A percentile compares a stretch with the other conserved stretches of the same genome.
These are phyloP conservation scores for Microcebus murinus DNA, from an alignment of 2,113 vertebrate species.

Conservation along the genomic window DNA sequence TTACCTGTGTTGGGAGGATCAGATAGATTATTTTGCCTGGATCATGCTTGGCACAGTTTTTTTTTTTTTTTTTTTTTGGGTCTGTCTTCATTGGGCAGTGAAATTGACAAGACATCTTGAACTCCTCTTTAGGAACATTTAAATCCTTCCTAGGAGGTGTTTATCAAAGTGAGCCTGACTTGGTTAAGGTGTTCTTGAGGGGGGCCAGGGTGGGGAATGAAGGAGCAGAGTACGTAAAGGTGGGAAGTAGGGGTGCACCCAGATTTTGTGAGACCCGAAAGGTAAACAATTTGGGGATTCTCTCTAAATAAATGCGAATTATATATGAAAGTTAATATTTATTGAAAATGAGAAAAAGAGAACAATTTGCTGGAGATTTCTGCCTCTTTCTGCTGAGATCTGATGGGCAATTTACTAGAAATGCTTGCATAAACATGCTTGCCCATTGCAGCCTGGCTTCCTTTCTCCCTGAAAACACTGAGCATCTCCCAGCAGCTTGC, in stretches of 20 bases:
- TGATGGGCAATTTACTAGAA: constrained; percentile 29
- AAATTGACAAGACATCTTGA: neutral
- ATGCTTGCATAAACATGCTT: neutral
- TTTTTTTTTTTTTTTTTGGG: neutral
- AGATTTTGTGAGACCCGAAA: neutral
- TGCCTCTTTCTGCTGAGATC: neutral
- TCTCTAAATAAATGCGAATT: neutral
- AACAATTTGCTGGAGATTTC: neutral
- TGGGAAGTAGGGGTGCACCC: neutral
- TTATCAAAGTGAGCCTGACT: neutral
- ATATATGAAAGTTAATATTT: neutral
- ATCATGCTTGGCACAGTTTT: neutral
- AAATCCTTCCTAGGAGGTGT: neutral
- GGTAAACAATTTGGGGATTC: neutral
- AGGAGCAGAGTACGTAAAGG: neutral
- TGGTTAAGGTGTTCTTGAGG: neutral
- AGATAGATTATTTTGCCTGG: neutral
- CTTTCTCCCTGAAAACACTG: neutral
- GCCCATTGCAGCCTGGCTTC: neutral
- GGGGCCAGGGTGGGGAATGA: neutral
- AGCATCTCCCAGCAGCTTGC: neutral
- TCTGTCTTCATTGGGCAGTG: neutral
- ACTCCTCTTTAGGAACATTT: neutral
- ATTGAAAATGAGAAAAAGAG: neutral
- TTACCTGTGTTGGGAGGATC: neutral